Percentiles rank a stretch among this genome's conserved stretches.
phyloP scores from a whole-genome alignment of 2,113 vertebrate species.

The Bettongia penicillata region DNA sequence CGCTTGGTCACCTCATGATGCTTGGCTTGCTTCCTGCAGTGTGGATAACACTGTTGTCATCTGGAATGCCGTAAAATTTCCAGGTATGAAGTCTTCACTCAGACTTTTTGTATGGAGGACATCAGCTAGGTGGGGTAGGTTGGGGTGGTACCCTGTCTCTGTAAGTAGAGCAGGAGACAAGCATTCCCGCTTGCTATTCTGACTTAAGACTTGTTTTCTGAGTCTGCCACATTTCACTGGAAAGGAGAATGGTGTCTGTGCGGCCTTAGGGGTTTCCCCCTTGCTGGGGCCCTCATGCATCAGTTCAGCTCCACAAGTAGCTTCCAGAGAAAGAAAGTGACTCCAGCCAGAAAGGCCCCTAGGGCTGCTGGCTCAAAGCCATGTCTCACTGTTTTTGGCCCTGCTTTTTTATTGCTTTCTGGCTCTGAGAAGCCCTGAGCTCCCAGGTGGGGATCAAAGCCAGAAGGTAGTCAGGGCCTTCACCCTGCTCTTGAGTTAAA shows the following conservation, averaged over 20 bases:
- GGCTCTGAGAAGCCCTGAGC: neutral
- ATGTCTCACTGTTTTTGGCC: neutral
- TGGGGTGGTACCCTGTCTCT: neutral
- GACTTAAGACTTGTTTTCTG: neutral
- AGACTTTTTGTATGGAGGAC: no score
- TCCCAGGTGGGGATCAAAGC: neutral
- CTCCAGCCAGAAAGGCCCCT: neutral
- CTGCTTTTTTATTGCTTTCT: neutral
- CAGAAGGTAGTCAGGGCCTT: neutral
- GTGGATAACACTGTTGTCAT: conserved; percentile 99
- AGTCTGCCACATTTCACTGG: neutral
- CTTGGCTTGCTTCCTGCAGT: conserved; percentile 98
- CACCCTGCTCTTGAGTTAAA: no score
- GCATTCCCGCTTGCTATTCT: neutral
- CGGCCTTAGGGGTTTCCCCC: neutral
- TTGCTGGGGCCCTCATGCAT: rapidly evolving
- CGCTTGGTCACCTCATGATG: conserved; percentile 97
- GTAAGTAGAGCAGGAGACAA: neutral
- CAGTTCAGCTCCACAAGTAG: neutral
- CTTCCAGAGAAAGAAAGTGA: neutral
- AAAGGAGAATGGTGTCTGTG: neutral
- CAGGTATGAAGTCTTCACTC: conserved; percentile 85
- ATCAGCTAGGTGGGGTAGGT: no score
- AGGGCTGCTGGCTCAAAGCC: neutral
- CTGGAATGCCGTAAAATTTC: conserved; percentile 98